Evolutionary conservation across 2,888 invertebrate genomes (phyloP), one percentile per base, ranked within the genome.

Genomic region (Tenthredo notha): DNA sequence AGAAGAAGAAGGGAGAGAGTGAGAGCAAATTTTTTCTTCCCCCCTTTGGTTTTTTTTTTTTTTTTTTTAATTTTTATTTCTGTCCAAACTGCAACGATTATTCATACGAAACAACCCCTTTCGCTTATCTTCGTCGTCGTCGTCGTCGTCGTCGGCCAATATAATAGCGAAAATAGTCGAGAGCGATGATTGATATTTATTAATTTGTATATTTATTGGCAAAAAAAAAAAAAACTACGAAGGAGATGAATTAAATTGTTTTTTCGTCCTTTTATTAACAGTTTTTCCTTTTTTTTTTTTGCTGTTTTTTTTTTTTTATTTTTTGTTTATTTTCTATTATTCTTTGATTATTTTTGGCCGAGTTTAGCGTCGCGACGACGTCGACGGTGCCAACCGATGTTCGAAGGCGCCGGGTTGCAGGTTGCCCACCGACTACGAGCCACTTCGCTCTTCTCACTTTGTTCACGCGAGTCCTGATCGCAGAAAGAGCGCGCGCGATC

Each of bases 381-480:
- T 83, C 65, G 67, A 83, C 83, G 83, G 80, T 83, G 67, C 83
- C 83, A 50, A 70, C 83, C 67, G 83, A 83, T 83, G 83, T 83
- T 83, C 65, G 83, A 83, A 83, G 83, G 83, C 83, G 83, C 83
- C 83, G 83, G 83, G 83, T 50, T 83, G 83, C 83, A 83, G 83
- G 67, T 65, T 83, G 67, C 67, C 65, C 67, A 70, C 70, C 83
- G 70, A 83, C 83, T 83, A 67, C 65, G 83, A 80, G 83, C 83
- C 47, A 50, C 67, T 33, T 25, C 37, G 50, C 83, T 83, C 47
- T 15, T 25, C 83, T 61, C 67, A 33, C 83, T 50, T 47, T 18
- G 33, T 33, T 25, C 43, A 29, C 25, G 29, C 65, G 65, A 47
- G 65, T 83, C 70, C 83, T 83, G 67, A 65, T 70, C 67, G 47